Conservation (phyloP, 2,113 vertebrate genomes). For the Guaruba guarouba region DNA sequence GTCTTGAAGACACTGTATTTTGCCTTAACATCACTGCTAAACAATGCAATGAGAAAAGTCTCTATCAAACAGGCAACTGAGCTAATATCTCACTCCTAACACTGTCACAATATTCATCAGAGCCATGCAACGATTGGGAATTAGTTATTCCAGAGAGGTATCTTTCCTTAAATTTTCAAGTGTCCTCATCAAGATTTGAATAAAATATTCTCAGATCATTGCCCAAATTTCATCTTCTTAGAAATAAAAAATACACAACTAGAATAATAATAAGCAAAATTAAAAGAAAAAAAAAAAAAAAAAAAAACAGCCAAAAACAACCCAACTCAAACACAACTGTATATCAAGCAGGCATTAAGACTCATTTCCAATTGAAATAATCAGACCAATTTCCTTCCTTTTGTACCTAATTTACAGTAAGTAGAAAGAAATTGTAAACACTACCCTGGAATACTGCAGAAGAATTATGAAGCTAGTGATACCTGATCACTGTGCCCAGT, state of each 20-base stretch:
- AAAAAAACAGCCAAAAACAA: too few species aligned
- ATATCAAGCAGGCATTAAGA: neutral
- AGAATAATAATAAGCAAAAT: neutral
- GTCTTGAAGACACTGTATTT: neutral
- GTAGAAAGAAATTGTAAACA: neutral
- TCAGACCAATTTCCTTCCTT: neutral
- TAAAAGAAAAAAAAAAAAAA: neutral
- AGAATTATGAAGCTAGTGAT: neutral
- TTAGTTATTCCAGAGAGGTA: neutral
- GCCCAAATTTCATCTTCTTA: neutral
- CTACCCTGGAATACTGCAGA: neutral
- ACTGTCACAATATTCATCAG: neutral
- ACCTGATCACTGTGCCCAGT: slow-evolving; percentile 13
- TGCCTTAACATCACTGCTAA: neutral
- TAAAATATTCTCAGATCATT: neutral
- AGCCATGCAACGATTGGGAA: neutral
- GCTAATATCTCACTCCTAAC: neutral
- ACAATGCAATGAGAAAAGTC: neutral
- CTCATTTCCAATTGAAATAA: neutral
- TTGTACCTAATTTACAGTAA: neutral
- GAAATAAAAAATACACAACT: neutral
- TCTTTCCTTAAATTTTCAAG: slow-evolving; percentile 2
- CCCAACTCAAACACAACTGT: neutral
- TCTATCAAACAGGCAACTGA: neutral
- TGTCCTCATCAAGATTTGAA: neutral